Evolutionary conservation across 2,113 vertebrate genomes (phyloP).

Genomic region (Hippopotamus amphibius): DNA sequence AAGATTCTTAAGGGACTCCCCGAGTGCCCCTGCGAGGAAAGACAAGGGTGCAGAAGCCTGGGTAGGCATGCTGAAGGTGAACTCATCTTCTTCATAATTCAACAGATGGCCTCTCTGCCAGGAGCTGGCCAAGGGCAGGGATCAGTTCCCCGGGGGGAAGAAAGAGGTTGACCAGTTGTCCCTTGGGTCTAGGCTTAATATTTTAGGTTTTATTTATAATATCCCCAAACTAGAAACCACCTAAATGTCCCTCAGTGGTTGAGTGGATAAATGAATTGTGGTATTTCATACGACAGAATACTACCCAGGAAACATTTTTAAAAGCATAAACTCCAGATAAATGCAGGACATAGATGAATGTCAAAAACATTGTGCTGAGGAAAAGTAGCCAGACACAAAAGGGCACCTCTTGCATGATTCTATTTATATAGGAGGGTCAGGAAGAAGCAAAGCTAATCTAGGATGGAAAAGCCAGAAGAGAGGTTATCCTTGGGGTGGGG

Average conservation of each 20-base stretch:
- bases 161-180: not conserved
- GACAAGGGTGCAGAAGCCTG: not conserved
- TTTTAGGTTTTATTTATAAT: not conserved
- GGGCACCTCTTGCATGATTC: not conserved
- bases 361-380: not conserved
- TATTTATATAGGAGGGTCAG: not conserved
- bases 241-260: not conserved
- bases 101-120: not conserved
- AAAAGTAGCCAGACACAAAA: not conserved
- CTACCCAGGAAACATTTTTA: not conserved
- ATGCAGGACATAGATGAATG: not conserved
- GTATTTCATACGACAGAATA: not conserved
- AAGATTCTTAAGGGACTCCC: not conserved
- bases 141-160: not conserved
- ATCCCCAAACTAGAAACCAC: not conserved
- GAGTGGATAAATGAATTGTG: not conserved
- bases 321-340: not conserved
- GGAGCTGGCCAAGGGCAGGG: not conserved
- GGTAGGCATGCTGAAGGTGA: not conserved
- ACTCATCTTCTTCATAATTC: not conserved
- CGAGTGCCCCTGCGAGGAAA: accelerated
- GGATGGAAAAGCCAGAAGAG: not conserved
- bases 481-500: no score
- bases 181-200: not conserved
- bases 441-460: not conserved